Conservation (phyloP, 2,888 invertebrate species). For the Ctenicera cuprea region DNA sequence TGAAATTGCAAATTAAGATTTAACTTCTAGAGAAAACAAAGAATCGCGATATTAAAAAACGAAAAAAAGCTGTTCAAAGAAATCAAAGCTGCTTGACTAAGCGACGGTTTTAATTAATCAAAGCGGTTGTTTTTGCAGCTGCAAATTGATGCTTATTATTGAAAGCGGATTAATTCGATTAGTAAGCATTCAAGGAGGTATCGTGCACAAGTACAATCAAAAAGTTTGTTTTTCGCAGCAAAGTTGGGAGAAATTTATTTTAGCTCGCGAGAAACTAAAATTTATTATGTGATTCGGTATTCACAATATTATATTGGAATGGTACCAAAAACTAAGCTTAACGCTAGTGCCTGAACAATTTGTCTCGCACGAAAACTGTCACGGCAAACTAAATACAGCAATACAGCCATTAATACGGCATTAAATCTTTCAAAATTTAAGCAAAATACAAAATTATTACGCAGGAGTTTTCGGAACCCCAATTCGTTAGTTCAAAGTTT, state of each 20-base stretch:
- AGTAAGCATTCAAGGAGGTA: no score
- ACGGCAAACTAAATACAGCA: constrained; percentile 37
- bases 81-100: neutral
- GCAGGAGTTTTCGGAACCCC: constrained; percentile 36
- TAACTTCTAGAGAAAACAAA: neutral
- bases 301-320: constrained; percentile 22
- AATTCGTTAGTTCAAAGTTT: constrained; percentile 50
- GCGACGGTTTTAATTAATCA: constrained; percentile 2
- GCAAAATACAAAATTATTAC: constrained; percentile 45
- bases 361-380: constrained; percentile 32
- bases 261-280: neutral
- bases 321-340: constrained; percentile 22
- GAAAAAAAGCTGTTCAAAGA: neutral
- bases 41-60: neutral
- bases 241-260: neutral
- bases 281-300: constrained; percentile 2
- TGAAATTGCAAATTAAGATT: constrained; percentile 11
- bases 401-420: constrained; percentile 29
- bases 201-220: no score
- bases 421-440: constrained; percentile 50
- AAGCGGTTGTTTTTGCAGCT: neutral
- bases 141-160: neutral
- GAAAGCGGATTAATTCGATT: no score
- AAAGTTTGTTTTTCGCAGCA: no score
- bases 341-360: constrained; percentile 20